Evolutionary conservation across 2,113 vertebrate species (phyloP).

Genomic region (Leiothrix lutea): DNA sequence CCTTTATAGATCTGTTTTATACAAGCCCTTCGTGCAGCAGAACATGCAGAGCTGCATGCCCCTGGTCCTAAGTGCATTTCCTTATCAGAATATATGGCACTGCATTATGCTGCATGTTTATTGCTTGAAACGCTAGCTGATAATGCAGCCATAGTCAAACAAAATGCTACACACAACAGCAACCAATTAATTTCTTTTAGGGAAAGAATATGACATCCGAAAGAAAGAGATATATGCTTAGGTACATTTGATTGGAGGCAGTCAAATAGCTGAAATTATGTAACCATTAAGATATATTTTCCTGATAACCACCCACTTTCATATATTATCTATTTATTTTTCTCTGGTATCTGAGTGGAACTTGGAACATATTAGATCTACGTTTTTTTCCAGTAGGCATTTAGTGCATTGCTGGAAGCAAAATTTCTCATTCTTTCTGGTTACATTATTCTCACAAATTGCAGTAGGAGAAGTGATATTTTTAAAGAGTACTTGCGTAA

Average conservation of each 20-base stretch:
- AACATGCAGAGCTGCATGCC: background rate
- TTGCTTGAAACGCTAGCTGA: background rate
- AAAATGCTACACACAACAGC: background rate
- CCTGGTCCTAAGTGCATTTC: background rate
- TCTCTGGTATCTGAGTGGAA: background rate
- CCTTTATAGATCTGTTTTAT: background rate
- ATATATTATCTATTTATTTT: background rate
- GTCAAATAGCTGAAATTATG: background rate
- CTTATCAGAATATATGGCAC: conserved; percentile 37
- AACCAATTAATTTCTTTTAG: background rate
- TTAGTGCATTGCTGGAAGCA: background rate
- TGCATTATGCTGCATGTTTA: background rate
- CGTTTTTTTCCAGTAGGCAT: background rate
- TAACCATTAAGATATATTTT: background rate
- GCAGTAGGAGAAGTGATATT: background rate
- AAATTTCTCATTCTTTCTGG: background rate
- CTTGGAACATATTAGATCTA: background rate
- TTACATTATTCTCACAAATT: background rate
- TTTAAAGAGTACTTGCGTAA: background rate
- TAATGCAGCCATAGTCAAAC: background rate
- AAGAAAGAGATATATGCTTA: background rate
- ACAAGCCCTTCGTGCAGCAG: background rate
- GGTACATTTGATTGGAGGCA: background rate
- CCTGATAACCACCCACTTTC: background rate
- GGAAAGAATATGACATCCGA: background rate